phyloP scores from a whole-genome alignment of 1,140 invertebrate genomes.

The Sarcophaga peregrina region DNA sequence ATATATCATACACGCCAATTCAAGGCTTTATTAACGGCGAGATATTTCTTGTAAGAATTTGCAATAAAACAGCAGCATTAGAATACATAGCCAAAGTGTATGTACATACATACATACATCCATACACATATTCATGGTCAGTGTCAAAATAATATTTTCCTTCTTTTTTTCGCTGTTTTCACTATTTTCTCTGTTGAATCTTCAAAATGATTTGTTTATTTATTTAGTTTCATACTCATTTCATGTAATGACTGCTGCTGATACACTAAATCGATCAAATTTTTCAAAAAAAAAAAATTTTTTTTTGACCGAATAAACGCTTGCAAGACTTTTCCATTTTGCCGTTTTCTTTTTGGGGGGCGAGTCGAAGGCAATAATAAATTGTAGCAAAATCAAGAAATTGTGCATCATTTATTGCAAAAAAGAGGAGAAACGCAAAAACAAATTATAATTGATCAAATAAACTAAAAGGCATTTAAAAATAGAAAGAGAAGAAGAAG shows the following conservation, averaged over 20 bases:
- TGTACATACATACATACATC: background rate
- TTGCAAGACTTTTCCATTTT: background rate
- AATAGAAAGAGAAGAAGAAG: no score
- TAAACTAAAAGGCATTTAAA: no score
- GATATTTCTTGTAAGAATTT: background rate
- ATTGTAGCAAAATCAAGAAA: no score
- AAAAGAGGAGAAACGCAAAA: no score
- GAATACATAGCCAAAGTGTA: background rate
- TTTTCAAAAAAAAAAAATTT: no score
- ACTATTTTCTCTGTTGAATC: no score
- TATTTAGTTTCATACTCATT: background rate
- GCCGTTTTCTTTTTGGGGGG: no score
- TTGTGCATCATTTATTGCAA: no score
- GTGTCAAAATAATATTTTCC: background rate
- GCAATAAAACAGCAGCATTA: no score
- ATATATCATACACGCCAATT: background rate
- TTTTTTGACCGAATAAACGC: background rate
- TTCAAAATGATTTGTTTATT: slow-evolving; percentile 9
- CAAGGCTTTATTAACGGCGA: background rate
- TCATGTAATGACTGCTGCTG: background rate
- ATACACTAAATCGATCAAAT: slow-evolving; percentile 19
- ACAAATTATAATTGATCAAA: no score
- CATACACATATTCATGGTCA: background rate
- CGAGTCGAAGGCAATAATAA: no score
- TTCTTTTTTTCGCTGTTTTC: no score